phyloP scores from a whole-genome alignment of 2,113 vertebrate species.

The Chamaetylas fuelleborni region DNA sequence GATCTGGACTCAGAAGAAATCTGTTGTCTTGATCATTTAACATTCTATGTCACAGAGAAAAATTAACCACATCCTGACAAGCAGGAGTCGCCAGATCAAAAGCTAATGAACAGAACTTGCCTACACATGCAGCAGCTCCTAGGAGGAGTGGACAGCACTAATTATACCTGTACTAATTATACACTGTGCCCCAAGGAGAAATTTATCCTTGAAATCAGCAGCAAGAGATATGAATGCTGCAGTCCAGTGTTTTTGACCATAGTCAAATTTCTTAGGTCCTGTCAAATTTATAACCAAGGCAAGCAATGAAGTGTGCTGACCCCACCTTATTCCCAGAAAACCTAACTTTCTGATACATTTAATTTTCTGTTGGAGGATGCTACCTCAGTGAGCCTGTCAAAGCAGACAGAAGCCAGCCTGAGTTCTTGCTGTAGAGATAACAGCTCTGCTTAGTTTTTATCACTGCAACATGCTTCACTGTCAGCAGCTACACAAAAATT shows the following conservation, averaged over 20 bases:
- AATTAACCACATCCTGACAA: background rate
- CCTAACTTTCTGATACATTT: background rate
- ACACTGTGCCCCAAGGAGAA: background rate
- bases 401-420: background rate
- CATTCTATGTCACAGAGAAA: background rate
- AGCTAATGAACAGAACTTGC: background rate
- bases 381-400: background rate
- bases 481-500: background rate
- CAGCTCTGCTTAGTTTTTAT: background rate
- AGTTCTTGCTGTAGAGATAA: background rate
- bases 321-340: background rate
- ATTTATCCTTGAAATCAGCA: background rate
- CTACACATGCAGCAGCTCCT: background rate
- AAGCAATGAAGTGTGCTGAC: background rate
- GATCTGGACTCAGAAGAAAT: background rate
- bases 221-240: background rate
- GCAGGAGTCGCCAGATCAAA: background rate
- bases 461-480: background rate
- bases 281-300: background rate
- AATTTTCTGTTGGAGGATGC: background rate
- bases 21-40: background rate
- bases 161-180: background rate
- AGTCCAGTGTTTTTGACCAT: background rate
- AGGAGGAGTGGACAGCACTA: background rate
- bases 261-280: background rate